phyloP scores from a whole-genome alignment of 2,113 vertebrate species.

The Cranoglanis bouderius region DNA sequence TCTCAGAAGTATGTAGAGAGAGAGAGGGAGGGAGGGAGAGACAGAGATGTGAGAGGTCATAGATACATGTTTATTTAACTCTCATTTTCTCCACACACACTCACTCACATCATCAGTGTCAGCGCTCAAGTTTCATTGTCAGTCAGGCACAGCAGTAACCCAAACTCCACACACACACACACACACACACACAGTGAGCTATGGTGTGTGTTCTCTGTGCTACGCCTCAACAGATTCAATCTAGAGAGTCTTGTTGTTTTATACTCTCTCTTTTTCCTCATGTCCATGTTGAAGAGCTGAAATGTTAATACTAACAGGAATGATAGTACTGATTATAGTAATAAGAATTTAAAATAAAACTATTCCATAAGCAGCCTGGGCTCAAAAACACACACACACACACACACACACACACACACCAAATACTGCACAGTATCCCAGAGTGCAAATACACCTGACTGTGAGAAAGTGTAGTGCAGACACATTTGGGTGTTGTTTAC shows the following conservation, averaged over 20 bases:
- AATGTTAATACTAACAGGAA: not conserved
- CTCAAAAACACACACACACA: not conserved
- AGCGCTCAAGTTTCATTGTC: slow-evolving; percentile 7
- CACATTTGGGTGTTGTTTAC: not conserved
- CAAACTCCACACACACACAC: not conserved
- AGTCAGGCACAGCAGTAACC: not conserved
- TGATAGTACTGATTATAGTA: not conserved
- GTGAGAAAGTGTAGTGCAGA: not conserved
- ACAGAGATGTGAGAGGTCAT: not conserved
- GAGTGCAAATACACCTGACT: not conserved
- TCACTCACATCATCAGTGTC: not conserved
- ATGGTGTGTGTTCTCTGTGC: not conserved
- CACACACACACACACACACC: not conserved
- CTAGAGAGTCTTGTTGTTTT: not conserved
- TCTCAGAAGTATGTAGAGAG: slow-evolving; percentile 58
- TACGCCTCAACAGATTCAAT: not conserved
- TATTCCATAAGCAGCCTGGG: not conserved
- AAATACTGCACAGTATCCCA: not conserved
- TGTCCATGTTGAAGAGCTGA: not conserved
- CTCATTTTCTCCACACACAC: slow-evolving; percentile 10
- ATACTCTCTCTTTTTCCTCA: not conserved
- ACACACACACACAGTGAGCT: not conserved
- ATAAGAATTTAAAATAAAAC: not conserved
- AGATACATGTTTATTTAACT: slow-evolving; percentile 33
- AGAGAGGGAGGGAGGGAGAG: not conserved